A percentile compares a stretch with the other conserved stretches of the same genome.
These are phyloP conservation scores for Fragum whitleyi DNA, from an alignment of 2,888 invertebrate species.

Conservation along the genomic window DNA sequence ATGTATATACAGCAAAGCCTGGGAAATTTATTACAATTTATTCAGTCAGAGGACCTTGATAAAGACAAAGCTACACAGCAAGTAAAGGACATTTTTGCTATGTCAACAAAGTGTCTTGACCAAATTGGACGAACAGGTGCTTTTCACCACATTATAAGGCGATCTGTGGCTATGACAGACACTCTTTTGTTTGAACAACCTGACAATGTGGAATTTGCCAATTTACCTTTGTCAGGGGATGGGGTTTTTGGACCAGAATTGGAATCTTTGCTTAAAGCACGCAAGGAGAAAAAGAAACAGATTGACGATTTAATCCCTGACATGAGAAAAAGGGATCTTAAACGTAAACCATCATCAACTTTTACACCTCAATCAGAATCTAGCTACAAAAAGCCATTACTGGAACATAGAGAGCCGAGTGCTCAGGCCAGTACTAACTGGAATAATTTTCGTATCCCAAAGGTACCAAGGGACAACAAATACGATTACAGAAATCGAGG, in stretches of 20 bases:
- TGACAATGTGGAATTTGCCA: conserved; percentile 25
- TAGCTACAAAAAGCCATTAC: neutral
- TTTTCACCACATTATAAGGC: conserved; percentile 39
- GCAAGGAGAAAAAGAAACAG: conserved; percentile 54
- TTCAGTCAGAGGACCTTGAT: conserved; percentile 20
- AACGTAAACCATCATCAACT: conserved; percentile 12
- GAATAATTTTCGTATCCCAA: conserved; percentile 32
- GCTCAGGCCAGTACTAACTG: neutral
- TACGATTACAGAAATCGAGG: neutral
- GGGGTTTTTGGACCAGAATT: conserved; percentile 46
- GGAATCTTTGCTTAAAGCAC: conserved; percentile 31
- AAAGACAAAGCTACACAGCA: conserved; percentile 15
- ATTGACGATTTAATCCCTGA: conserved; percentile 44
- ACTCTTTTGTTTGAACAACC: conserved; percentile 24
- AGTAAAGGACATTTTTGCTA: conserved; percentile 52
- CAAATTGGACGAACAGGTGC: conserved; percentile 48
- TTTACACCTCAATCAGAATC: neutral
- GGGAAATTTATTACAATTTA: conserved; percentile 32
- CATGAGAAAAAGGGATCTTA: conserved; percentile 18
- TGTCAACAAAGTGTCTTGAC: conserved; percentile 50
- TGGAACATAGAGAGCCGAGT: neutral
- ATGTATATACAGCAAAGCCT: conserved; percentile 43
- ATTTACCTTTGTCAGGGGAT: conserved; percentile 43
- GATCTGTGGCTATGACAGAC: conserved; percentile 42
- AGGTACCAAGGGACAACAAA: neutral